Base-by-base conservation (phyloP, 1,140 invertebrate species). In the Rhagoletis pomonella region DNA sequence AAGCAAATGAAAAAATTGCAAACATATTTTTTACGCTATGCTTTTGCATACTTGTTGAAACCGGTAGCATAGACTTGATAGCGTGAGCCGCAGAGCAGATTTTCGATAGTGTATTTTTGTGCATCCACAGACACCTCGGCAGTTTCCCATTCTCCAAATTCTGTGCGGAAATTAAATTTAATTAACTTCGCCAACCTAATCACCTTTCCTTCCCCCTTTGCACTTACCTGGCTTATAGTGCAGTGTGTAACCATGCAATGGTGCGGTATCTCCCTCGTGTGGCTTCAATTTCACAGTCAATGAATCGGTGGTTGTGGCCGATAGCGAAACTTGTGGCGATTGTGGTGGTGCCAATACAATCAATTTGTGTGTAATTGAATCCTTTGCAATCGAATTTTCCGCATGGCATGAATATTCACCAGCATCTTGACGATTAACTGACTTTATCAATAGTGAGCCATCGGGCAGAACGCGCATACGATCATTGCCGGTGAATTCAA, bases 131-230 rank as follows among this genome's bases (percentile, higher is more conserved):
- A 94, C 3, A 94, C 93, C 62, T 97, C 97, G 85, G 96, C 95
- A 58, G 96, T 97, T 93, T 98, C 97, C 97, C 97, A 98, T 90
- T 98, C 97, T 47, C 97, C 97, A 90, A 97, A 98, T 94, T 98
- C 98, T 92, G 44, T 0, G 44, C 58, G 67, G 81, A 60, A 14
- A 85, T 14, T 50, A 86, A 88, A 29, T 29, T 29, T 29, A 29
- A 29, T 29, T 29, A 29, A 29, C 29, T 50, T 29, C 29, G 44
- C 0, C 3, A 85, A 19, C 14, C 0, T 0, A 60, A 42, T 14
- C n/a, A 42, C 4, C 39, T 3, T 3, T 12, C 77, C 6, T 9
- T 10, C 6, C 47, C 1, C n/a, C 17, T 58, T 4, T 17, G 12
- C 14, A 60, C 67, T n/a, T 10, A 92, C 91, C 91, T 47, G 96